phyloP scores from a whole-genome alignment of 2,888 invertebrate genomes.

The Coleophora flavipennella region DNA sequence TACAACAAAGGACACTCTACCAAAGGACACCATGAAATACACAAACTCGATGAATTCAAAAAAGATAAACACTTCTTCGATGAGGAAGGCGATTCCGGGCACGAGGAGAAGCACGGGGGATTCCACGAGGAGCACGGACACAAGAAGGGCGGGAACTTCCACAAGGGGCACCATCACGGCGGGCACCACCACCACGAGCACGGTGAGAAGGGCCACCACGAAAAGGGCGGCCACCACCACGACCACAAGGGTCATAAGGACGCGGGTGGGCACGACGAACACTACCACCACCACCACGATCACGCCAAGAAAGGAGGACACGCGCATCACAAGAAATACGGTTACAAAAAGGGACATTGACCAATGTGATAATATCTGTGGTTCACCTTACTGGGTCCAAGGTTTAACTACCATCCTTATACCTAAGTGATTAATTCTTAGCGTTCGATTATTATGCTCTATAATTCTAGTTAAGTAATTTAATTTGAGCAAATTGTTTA shows the following conservation, averaged over 20 bases:
- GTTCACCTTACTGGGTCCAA: too few relatives aligned
- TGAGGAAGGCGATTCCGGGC: slow-evolving; percentile 86
- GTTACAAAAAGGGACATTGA: slow-evolving; percentile 73
- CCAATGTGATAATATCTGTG: neutral
- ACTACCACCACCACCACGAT: slow-evolving; percentile 81
- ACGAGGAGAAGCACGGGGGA: slow-evolving; percentile 86
- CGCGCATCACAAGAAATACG: slow-evolving; percentile 85
- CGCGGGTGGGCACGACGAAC: slow-evolving; percentile 82
- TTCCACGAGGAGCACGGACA: slow-evolving; percentile 85
- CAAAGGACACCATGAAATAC: slow-evolving; percentile 88
- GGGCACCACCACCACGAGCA: slow-evolving; percentile 84
- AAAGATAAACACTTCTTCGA: slow-evolving; percentile 91
- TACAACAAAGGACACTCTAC: slow-evolving; percentile 90
- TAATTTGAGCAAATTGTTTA: too few relatives aligned
- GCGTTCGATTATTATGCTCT: slow-evolving; percentile 17
- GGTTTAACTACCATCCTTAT: too few relatives aligned
- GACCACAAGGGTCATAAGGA: slow-evolving; percentile 86
- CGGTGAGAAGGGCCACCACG: slow-evolving; percentile 85
- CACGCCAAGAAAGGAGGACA: slow-evolving; percentile 86
- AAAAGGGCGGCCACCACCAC: slow-evolving; percentile 85
- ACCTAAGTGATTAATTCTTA: too few relatives aligned
- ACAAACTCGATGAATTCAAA: slow-evolving; percentile 88
- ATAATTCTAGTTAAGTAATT: slow-evolving; percentile 5
- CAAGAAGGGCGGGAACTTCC: slow-evolving; percentile 86
- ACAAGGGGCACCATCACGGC: slow-evolving; percentile 86